Evolutionary conservation across 1,140 invertebrate species (phyloP), one percentile per base, ranked within the genome.

Genomic region (Drosophila baimaii): DNA sequence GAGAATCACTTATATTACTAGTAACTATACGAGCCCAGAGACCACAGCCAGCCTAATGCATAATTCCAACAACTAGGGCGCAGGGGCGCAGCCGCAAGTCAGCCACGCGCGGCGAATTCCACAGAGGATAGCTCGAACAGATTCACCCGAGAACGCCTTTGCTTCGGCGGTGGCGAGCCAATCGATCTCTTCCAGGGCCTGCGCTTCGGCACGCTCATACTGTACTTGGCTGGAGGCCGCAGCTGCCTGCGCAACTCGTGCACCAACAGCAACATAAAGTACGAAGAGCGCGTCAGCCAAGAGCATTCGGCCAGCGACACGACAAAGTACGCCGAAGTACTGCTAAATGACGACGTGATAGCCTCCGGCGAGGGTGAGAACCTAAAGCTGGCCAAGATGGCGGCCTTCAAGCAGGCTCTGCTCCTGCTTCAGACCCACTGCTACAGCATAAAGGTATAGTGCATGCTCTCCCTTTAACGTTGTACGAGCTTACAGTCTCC

Each of bases 401-500:
- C 92, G 21, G 94, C 93, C n/a, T 91, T 92, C 3, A 68, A 66
- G 7, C 57, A 82, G 27, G 93, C 92, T 3, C 64, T 94, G 25
- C n/a, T 85, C 7, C 61, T 90, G 51, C 64, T 94, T 13, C 91
- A 91, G 55, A 92, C 93, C 33, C 63, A 92, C 57, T 94, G 93
- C 77, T 94, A 94, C 65, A 93, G 93, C 39, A 93, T 94, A 49
- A 93, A 94, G 90, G 94, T 94, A 80, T 9, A 9, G 1, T 17
- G 9, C 23, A 27, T 5, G 1, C 2, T 23, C 13, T 5, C 8
- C 17, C 2, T 21, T 19, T n/a, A 13, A 5, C 1, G 4, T 23
- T 13, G 15, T 15, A 46, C 10, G 5, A 21, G 35, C 3, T 31
- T 9, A 58, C 13, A 13, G 21, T 17, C 21, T 9, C 1, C 31